Evolutionary conservation across 2,888 invertebrate species (phyloP).

Genomic region (Tetranychus truncatus): DNA sequence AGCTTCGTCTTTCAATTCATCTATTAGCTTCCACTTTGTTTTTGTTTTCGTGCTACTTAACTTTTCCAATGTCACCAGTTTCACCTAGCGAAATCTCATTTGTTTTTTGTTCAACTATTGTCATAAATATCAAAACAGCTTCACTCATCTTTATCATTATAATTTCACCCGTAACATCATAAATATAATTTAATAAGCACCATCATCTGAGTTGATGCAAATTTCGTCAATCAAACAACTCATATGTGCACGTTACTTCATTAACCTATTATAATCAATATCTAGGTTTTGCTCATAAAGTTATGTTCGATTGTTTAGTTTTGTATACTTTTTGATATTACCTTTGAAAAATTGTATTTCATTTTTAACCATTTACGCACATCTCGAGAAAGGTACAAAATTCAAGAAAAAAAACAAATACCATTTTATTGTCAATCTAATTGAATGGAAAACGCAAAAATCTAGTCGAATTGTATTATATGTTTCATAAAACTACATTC

Average conservation of each 20-base stretch:
- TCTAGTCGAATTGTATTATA: too few relatives aligned
- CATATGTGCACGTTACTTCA: not conserved
- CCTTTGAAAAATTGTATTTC: not conserved
- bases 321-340: not conserved
- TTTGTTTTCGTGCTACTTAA: not conserved
- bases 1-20: not conserved
- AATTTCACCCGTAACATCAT: not conserved
- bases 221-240: not conserved
- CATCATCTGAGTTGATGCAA: not conserved
- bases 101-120: not conserved
- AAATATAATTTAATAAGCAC: not conserved
- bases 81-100: not conserved
- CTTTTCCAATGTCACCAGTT: not conserved
- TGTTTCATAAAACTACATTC: too few relatives aligned
- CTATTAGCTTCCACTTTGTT: not conserved
- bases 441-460: too few relatives aligned
- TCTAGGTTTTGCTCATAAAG: not conserved
- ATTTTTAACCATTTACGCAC: not conserved
- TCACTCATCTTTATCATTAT: not conserved
- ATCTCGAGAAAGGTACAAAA: too few relatives aligned
- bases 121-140: not conserved
- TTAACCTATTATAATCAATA: not conserved
- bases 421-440: too few relatives aligned
- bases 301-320: not conserved
- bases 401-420: too few relatives aligned